These are phyloP conservation scores for Macrophya annulata DNA, from an alignment of 2,888 invertebrate species.

Conservation along the genomic window DNA sequence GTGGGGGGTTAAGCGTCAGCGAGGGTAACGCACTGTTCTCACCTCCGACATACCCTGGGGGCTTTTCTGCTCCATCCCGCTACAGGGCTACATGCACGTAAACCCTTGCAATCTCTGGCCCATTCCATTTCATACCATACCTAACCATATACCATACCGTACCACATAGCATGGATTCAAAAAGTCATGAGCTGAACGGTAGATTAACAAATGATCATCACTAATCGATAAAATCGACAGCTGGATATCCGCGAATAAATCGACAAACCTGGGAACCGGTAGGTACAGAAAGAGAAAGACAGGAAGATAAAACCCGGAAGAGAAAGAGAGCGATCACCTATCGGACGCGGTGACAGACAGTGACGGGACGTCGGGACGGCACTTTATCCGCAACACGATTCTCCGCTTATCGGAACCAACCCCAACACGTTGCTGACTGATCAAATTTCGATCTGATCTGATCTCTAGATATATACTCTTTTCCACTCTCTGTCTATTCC, in stretches of 20 bases:
- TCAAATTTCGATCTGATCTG: slow-evolving; percentile 69
- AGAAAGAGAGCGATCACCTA: slow-evolving; percentile 63
- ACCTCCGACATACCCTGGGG: slow-evolving; percentile 72
- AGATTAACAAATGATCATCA: slow-evolving; percentile 23
- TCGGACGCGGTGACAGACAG: slow-evolving; percentile 70
- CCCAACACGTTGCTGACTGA: slow-evolving; percentile 66
- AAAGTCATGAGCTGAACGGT: neutral
- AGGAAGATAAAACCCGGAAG: neutral
- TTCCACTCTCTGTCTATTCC: slow-evolving; percentile 65
- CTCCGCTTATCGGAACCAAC: slow-evolving; percentile 77
- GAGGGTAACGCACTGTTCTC: slow-evolving; percentile 74
- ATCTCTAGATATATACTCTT: slow-evolving; percentile 60
- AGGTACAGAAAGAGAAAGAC: neutral
- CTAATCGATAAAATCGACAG: slow-evolving; percentile 12
- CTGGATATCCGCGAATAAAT: slow-evolving; percentile 16
- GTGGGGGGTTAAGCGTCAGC: slow-evolving; percentile 61
- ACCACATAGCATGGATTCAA: neutral
- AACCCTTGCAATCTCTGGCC: slow-evolving; percentile 42
- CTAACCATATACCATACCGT: neutral
- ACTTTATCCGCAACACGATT: slow-evolving; percentile 78
- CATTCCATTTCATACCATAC: neutral
- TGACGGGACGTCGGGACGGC: slow-evolving; percentile 71
- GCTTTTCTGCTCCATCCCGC: slow-evolving; percentile 64
- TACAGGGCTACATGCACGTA: neutral
- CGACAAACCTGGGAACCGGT: neutral